Percentiles rank a stretch among this genome's conserved stretches.
Evolutionary conservation across 2,113 vertebrate species (phyloP).

Genomic region (Echinops telfairi): DNA sequence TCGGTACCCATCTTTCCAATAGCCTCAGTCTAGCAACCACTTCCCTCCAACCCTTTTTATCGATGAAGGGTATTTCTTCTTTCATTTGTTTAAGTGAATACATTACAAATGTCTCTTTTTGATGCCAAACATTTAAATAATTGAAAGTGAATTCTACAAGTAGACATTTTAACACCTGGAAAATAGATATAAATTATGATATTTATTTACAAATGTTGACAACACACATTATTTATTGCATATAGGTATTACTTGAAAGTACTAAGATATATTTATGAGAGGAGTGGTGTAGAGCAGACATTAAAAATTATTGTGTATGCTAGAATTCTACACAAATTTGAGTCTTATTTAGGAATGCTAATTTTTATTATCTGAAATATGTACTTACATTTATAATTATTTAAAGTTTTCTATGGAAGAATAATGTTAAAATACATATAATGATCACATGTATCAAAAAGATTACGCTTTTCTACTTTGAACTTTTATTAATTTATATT

Average conservation of each 20-base stretch:
- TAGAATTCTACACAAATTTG: not conserved
- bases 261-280: not conserved
- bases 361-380: not conserved
- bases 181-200: not conserved
- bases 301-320: not conserved
- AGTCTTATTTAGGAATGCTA: not conserved
- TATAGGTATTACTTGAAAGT: not conserved
- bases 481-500: not conserved
- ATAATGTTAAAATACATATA: not conserved
- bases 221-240: not conserved
- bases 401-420: not conserved
- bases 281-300: not conserved
- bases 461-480: not conserved
- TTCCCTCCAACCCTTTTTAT: not conserved
- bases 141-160: not conserved
- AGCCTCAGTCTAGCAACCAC: no score
- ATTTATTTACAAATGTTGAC: not conserved
- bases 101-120: not conserved
- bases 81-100: not conserved
- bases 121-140: not conserved
- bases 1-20: no score
- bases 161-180: not conserved
- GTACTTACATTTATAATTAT: not conserved
- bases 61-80: not conserved
- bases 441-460: not conserved